Evolutionary conservation across 92 coral and sea anemone species (phyloP), one percentile per base, ranked within the genome.

Genomic region (Epizoanthus scotinus): DNA sequence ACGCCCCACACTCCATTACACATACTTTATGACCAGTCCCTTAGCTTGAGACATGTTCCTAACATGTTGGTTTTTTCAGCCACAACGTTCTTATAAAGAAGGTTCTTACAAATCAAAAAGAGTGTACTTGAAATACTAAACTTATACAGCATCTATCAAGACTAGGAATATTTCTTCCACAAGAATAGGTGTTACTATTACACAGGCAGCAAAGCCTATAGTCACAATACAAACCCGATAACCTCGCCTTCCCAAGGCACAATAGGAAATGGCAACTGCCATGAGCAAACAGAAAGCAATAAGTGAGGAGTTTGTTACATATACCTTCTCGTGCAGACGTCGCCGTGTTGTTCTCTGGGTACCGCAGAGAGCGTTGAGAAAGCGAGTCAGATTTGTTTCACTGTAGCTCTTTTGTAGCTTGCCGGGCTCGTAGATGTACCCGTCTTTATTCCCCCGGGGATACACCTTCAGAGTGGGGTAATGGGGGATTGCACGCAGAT

Each of bases 391-490:
- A 68, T 91, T 96, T 31, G 77, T 34, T 73, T 93, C 98, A 82
- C 94, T 96, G 89, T 90, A 96, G 67, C 90, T 91, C 84, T 96
- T 98, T 62, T 93, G 93, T 38, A 85, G 63, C 58, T 83, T 87
- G 5, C 99, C 99, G 0, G 99, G 99, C 82, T 93, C 91, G 88
- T 93, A 93, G 18, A 85, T 65, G 31, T 84, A 87, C 34, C 99
- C 99, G 66, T 96, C 99, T 73, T 96, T 96, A 74, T 96, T 96
- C 44, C 79, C 88, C 64, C 80, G 84, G 18, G 99, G 81, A 70
- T 96, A 96, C 26, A 96, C 96, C 84, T 91, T 93, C 13, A 96
- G 50, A 9, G 98, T 89, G 6, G 99, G 99, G 66, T 83, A 96
- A 71, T 92, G 94, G 44, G 99, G 91, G 26, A 96, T 90, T 87